Evolutionary conservation across 2,888 invertebrate species (phyloP), one percentile per base, ranked within the genome.

Genomic region (Pyrrhosoma nymphula): DNA sequence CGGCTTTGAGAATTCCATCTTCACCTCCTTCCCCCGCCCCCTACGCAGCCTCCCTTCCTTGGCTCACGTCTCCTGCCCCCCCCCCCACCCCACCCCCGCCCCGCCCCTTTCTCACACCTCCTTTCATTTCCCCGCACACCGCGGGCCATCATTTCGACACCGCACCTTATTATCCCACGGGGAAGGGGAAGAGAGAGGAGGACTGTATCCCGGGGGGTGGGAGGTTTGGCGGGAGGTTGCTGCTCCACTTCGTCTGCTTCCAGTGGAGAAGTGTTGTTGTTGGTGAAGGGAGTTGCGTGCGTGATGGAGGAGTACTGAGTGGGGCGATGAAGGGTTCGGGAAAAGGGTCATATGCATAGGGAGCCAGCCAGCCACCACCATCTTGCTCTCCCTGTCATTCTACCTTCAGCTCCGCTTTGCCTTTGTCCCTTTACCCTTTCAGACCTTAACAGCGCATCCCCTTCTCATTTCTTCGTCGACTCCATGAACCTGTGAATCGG

Each of bases 91-190:
- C 23, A 8, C n/a, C 69, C 69, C 26, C 69, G 0, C n/a, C 18
- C 35, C 30, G 30, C 82, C 82, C 35, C 82, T n/a, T 35, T 23
- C 55, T 89, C 89, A n/a, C 88, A 39, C 69, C 69, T 69, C 82
- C 82, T 69, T 18, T 35, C 30, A 35, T 82, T 35, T 35, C 82
- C 82, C 16, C 60, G 60, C 60, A 20, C 82, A 35, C 82, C 82
- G 82, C 82, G 82, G 82, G 82, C 82, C 82, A 82, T 82, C 82
- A 82, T 82, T 82, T 82, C 82, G 82, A 82, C 82, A 82, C 82
- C 82, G 35, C 82, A 82, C 82, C 82, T 82, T 82, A 82, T 82
- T 82, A 82, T 69, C 82, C 82, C 82, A 16, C 82, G 82, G 82
- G 82, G 35, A 14, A 10, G 69, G 26, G 47, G 47, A 47, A 69